Evolutionary conservation across 2,888 invertebrate genomes (phyloP).

Genomic region (Cantharis nigra): DNA sequence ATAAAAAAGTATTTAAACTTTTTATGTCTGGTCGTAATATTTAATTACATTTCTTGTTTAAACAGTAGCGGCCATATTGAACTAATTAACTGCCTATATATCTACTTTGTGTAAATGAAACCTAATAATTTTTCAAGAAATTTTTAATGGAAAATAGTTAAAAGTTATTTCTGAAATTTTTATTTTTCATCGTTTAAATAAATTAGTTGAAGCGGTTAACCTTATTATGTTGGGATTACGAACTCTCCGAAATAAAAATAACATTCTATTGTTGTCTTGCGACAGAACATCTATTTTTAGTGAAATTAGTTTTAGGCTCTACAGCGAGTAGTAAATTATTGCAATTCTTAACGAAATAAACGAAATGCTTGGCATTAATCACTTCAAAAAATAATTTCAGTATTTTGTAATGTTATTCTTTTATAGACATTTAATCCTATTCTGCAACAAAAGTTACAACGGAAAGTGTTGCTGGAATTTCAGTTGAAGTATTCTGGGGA

Average conservation of each 20-base stretch:
- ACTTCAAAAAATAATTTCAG: slow-evolving; percentile 1
- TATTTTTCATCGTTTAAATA: slow-evolving; percentile 16
- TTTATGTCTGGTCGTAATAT: neutral
- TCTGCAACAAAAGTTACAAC: neutral
- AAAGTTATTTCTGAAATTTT: neutral
- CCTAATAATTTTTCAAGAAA: neutral
- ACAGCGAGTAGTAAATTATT: slow-evolving; percentile 21
- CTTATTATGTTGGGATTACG: slow-evolving; percentile 23
- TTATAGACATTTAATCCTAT: neutral
- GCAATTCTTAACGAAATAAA: slow-evolving; percentile 16
- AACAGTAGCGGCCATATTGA: neutral
- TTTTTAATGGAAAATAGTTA: neutral
- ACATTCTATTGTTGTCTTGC: slow-evolving; percentile 23
- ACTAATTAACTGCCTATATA: neutral
- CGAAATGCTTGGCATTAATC: slow-evolving; percentile 2
- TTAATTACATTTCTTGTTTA: neutral
- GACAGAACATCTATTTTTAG: slow-evolving; percentile 21
- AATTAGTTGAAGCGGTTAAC: slow-evolving; percentile 16
- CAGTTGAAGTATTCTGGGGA: neutral
- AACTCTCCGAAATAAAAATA: slow-evolving; percentile 22
- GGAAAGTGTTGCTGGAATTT: neutral
- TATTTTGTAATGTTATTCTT: neutral
- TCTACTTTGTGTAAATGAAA: neutral
- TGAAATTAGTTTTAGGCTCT: slow-evolving; percentile 25
- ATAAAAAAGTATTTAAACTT: neutral